Base-by-base conservation (phyloP, 2,113 vertebrate species). In the Copsychus sechellarum region DNA sequence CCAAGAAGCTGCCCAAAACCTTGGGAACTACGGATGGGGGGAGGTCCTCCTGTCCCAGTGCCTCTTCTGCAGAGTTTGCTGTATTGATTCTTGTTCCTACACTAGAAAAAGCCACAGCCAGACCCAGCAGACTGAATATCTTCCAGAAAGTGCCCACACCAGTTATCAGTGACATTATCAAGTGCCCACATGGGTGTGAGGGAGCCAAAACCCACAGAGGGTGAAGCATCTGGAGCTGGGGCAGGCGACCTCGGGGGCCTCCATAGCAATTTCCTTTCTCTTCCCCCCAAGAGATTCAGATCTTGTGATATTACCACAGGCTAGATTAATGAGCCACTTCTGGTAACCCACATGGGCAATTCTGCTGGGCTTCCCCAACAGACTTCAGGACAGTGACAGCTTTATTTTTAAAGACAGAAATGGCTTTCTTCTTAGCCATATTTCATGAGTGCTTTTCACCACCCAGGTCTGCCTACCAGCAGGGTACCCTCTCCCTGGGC, bases 301-400 rank as follows among this genome's bases (percentile, higher is more conserved):
- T 93, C 94, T 95, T 74, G 84, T 72, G 95, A 95, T 97, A 93
- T 86, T 87, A 85, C 88, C 62, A 66, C 0, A 2, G 88, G 36
- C 61, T 91, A 69, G 90, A 97, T 95, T 91, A 97, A 95, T 74
- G 80, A 96, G 93, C 77, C 91, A 77, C 88, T 98, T 97, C 96
- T 97, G 92, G 95, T 97, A 98, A 97, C 91, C 95, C 92, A 89
- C 86, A 97, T 4, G 86, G 93, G 97, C 96, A 97, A 89, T 92
- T 97, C 81, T 94, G 85, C 78, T 26, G 90, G 96, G 95, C 96
- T 96, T 98, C 85, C 91, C 95, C 92, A 96, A 92, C 95, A 95
- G 83, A 89, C 61, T 96, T 96, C 87, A 91, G 77, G 86, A 88
- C 42, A 84, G 88, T 47, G 96, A 95, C 26, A 74, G 40, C 76